These are phyloP conservation scores for Drosophila pseudoobscura DNA, from an alignment of 1,140 invertebrate species.

Conservation along the genomic window DNA sequence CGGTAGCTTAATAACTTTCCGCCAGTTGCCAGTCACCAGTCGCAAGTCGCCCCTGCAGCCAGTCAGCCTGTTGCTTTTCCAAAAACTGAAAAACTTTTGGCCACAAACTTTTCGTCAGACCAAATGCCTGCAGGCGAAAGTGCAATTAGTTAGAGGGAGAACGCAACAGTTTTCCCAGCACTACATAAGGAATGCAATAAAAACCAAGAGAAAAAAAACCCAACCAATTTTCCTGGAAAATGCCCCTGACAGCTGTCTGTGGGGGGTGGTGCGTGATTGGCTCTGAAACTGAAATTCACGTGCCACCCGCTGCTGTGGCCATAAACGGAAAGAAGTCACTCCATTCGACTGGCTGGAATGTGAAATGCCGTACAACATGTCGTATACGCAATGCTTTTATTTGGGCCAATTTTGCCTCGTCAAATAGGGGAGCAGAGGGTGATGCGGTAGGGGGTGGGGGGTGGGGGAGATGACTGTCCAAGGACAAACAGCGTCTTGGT, in stretches of 20 bases:
- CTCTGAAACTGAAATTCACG: conserved; percentile 53
- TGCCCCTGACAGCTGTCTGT: conserved; percentile 17
- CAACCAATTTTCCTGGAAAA: conserved; percentile 32
- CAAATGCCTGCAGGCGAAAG: conserved; percentile 36
- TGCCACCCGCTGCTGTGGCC: conserved; percentile 48
- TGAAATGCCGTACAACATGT: conserved; percentile 48
- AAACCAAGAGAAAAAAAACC: neutral
- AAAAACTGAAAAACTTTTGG: conserved; percentile 20
- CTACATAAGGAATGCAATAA: conserved; percentile 18
- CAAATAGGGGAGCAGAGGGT: neutral
- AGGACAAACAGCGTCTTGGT: conserved; percentile 69
- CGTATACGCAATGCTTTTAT: conserved; percentile 62
- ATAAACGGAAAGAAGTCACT: conserved; percentile 33
- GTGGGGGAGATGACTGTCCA: conserved; percentile 31
- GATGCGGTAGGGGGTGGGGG: too few species aligned
- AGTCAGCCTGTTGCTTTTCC: conserved; percentile 43
- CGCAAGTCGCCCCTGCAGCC: neutral
- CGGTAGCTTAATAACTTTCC: conserved; percentile 46
- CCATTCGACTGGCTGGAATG: conserved; percentile 10
- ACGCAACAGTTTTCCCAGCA: conserved; percentile 15
- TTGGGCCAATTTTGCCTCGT: conserved; percentile 59
- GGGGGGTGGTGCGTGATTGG: conserved; percentile 47
- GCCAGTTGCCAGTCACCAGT: neutral
- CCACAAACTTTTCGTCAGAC: conserved; percentile 34
- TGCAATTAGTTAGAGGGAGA: conserved; percentile 43